Evolutionary conservation across 1,140 invertebrate species (phyloP).

Genomic region (Drosophila malerkotliana): DNA sequence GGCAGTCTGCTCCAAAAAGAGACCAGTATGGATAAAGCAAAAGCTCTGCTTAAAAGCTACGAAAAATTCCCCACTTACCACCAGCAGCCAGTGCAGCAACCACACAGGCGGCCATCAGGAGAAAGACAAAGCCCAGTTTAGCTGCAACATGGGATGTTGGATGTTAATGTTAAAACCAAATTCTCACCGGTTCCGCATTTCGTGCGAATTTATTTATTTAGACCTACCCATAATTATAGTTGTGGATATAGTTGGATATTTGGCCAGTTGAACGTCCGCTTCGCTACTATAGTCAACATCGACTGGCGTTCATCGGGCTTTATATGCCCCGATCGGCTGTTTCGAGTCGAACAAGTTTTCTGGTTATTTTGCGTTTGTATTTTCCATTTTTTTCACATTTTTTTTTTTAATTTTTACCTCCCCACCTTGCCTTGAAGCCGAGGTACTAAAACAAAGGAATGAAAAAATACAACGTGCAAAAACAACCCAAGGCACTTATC

Average conservation of each 20-base stretch:
- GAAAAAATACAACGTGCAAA: conserved; percentile 23
- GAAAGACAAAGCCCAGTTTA: conserved; percentile 42
- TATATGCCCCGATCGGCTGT: conserved; percentile 63
- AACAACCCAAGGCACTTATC: conserved; percentile 48
- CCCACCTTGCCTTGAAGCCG: conserved; percentile 48
- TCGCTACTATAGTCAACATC: conserved; percentile 47
- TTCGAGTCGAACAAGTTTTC: conserved; percentile 65
- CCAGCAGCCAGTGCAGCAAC: conserved; percentile 55
- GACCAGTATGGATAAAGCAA: not conserved
- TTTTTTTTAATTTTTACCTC: conserved; percentile 33
- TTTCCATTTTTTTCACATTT: conserved; percentile 22
- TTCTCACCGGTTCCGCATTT: conserved; percentile 52
- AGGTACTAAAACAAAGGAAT: conserved; percentile 55
- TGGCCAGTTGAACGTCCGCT: conserved; percentile 62
- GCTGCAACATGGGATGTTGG: conserved; percentile 15
- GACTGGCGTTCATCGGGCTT: conserved; percentile 62
- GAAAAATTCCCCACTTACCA: conserved; percentile 53
- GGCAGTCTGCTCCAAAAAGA: conserved; percentile 85
- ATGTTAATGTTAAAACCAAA: conserved; percentile 15
- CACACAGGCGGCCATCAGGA: conserved; percentile 47
- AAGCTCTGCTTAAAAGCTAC: conserved; percentile 11
- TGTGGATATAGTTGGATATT: conserved; percentile 24
- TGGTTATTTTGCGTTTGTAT: conserved; percentile 42
- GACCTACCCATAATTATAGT: conserved; percentile 64
- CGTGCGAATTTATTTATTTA: conserved; percentile 23